A percentile compares a stretch with the other conserved stretches of the same genome.
phyloP scores from a whole-genome alignment of 2,797 vertebrate species.

The Urophycis tenuis region DNA sequence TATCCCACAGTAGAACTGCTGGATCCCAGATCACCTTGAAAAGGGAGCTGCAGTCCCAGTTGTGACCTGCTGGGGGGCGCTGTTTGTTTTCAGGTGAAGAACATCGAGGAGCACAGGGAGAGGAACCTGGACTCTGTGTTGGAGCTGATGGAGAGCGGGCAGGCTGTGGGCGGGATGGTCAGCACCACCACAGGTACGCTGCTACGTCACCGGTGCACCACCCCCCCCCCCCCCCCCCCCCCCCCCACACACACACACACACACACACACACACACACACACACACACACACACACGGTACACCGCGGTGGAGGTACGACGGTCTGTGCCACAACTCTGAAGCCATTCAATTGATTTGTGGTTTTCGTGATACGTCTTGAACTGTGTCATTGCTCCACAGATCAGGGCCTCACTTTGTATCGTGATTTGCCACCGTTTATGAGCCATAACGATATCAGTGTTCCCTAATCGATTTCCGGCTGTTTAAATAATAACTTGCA shows the following conservation, averaged over 20 bases:
- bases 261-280: not conserved
- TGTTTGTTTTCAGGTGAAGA: constrained; percentile 83
- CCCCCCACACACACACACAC: not conserved
- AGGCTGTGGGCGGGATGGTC: constrained; percentile 98
- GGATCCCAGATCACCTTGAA: not conserved
- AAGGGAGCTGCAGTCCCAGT: not conserved
- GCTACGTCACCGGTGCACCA: not conserved
- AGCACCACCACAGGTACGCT: constrained; percentile 91
- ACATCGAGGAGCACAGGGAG: constrained; percentile 95
- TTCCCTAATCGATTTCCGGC: too few species aligned
- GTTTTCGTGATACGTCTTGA: not conserved
- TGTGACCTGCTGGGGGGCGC: not conserved
- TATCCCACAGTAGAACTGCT: too few species aligned
- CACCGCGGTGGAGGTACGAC: too few species aligned
- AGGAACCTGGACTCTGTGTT: constrained; percentile 90
- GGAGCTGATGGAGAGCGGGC: constrained; percentile 97
- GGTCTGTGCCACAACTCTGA: not conserved
- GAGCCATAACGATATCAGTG: not conserved
- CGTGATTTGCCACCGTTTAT: not conserved
- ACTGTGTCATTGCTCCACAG: not conserved
- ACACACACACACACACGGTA: not conserved
- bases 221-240: too few species aligned
- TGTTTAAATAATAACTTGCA: too few species aligned
- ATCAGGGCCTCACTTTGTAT: not conserved
- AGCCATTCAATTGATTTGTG: not conserved